phyloP scores from a whole-genome alignment of 2,888 invertebrate species.

The Colletes collaris region DNA sequence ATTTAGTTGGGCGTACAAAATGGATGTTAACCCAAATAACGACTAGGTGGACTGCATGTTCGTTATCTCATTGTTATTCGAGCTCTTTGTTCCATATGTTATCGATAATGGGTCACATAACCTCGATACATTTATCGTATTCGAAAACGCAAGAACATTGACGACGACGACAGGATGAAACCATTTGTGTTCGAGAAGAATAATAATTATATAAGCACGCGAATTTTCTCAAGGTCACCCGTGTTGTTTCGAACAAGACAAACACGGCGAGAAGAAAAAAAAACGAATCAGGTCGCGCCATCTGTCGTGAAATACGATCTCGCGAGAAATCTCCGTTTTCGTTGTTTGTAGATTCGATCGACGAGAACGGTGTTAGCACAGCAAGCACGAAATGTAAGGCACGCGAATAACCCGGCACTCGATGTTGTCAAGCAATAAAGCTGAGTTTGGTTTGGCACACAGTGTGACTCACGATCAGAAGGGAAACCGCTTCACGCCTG shows the following conservation, averaged over 20 bases:
- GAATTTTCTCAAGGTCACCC: neutral
- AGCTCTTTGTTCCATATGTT: neutral
- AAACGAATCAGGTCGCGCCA: neutral
- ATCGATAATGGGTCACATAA: neutral
- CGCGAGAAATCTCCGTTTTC: slow-evolving; percentile 1
- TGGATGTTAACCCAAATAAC: slow-evolving; percentile 40
- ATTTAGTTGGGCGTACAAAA: slow-evolving; percentile 12
- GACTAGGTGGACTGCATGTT: neutral
- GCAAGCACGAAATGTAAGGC: slow-evolving; percentile 21
- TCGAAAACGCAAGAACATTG: too few species aligned
- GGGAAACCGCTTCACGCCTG: slow-evolving; percentile 55
- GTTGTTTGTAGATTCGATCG: slow-evolving; percentile 18
- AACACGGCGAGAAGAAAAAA: neutral
- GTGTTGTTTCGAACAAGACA: neutral
- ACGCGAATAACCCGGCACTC: slow-evolving; percentile 14
- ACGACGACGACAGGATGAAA: too few species aligned
- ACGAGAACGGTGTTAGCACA: slow-evolving; percentile 6
- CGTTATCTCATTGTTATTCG: slow-evolving; percentile 16
- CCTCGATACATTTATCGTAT: neutral
- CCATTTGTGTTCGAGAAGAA: too few species aligned
- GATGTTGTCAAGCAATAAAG: slow-evolving; percentile 31
- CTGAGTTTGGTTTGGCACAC: slow-evolving; percentile 29
- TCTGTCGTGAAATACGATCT: slow-evolving; percentile 1
- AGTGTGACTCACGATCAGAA: slow-evolving; percentile 51
- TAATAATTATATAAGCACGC: too few species aligned